phyloP scores from a whole-genome alignment of 2,113 vertebrate genomes.

The Corynorhinus townsendii region DNA sequence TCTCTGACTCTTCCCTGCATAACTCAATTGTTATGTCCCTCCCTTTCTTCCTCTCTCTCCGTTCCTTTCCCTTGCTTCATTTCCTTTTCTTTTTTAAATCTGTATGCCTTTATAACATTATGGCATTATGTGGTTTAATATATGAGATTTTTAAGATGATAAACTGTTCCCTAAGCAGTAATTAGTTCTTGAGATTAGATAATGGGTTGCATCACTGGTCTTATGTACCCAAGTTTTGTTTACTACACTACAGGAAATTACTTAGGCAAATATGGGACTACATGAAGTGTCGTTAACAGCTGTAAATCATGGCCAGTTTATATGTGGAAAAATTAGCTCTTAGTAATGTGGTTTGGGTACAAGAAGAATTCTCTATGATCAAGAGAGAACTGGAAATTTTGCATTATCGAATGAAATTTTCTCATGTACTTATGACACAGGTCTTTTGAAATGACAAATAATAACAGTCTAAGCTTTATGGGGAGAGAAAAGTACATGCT shows the following conservation, averaged over 20 bases:
- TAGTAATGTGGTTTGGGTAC: background rate
- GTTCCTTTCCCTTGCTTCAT: background rate
- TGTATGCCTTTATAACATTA: background rate
- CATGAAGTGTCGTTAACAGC: background rate
- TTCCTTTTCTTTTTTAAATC: background rate
- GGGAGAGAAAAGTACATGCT: background rate
- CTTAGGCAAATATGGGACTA: background rate
- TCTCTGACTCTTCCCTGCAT: background rate
- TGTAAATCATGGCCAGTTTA: background rate
- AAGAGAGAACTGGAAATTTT: background rate
- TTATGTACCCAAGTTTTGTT: background rate
- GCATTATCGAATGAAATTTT: background rate
- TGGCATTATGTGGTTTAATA: background rate
- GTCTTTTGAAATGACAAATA: background rate
- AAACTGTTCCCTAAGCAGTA: background rate
- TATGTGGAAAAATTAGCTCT: background rate
- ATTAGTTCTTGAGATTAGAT: background rate
- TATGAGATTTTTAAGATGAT: background rate
- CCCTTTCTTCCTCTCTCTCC: fast-evolving
- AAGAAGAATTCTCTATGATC: background rate
- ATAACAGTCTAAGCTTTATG: background rate
- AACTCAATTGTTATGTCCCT: background rate
- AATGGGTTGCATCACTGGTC: background rate
- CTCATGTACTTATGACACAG: background rate
- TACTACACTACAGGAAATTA: conserved; percentile 6